Evolutionary conservation across 2,113 vertebrate genomes (phyloP).

Genomic region (Dinomys branickii): DNA sequence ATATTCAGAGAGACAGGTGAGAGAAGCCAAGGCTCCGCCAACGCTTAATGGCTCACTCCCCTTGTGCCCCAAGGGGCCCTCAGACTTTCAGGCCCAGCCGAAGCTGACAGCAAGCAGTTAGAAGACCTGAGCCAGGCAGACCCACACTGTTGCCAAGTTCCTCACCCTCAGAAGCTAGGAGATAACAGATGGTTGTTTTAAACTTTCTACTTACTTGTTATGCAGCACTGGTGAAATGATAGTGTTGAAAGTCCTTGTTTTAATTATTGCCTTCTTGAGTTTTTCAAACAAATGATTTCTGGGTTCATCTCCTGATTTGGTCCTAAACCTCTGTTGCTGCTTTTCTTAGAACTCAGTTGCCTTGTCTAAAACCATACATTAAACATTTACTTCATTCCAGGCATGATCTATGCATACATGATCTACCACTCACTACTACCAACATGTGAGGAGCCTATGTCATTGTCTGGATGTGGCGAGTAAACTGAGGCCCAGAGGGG

Average conservation of each 20-base stretch:
- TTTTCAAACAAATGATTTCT: slow-evolving; percentile 12
- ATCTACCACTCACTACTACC: background rate
- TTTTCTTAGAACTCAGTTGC: slow-evolving; percentile 13
- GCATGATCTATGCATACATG: background rate
- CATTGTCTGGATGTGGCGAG: background rate
- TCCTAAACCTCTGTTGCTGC: background rate
- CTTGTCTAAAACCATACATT: background rate
- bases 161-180: background rate
- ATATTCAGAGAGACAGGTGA: background rate
- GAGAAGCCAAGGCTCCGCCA: background rate
- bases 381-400: background rate
- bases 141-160: background rate
- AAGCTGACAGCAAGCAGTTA: background rate
- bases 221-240: background rate
- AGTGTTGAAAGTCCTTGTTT: background rate
- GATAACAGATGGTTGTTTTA: background rate
- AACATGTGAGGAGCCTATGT: background rate
- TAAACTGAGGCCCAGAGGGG: background rate
- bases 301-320: background rate
- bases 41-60: background rate
- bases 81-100: background rate
- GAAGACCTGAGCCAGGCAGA: background rate
- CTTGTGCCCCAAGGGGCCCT: background rate
- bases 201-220: background rate
- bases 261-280: slow-evolving; percentile 13